A percentile compares a stretch with the other conserved stretches of the same genome.
Conservation (phyloP, 2,888 invertebrate genomes). For the Caenorhabditis becei region DNA sequence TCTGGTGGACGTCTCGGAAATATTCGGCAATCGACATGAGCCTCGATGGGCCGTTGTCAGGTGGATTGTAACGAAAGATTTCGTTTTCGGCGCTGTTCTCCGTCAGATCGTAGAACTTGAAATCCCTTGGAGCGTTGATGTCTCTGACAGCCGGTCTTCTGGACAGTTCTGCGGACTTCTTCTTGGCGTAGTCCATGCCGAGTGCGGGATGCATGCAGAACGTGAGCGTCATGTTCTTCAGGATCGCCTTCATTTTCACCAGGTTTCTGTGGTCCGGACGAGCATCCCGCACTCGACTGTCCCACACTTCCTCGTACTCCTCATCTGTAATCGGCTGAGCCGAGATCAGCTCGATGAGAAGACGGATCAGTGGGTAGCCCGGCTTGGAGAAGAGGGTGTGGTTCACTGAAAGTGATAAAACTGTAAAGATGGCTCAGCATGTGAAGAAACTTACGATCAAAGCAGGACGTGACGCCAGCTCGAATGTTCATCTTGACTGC, state of each 20-base stretch:
- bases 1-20: neutral
- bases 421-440: too few relatives aligned
- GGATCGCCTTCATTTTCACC: neutral
- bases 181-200: neutral
- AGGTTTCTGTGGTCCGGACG: neutral
- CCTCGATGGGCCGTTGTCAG: too few relatives aligned
- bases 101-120: conserved; percentile 10
- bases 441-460: too few relatives aligned
- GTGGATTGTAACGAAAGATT: too few relatives aligned
- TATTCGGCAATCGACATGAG: conserved; percentile 1
- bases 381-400: conserved; percentile 27
- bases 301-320: conserved; percentile 9
- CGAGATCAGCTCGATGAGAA: conserved; percentile 15
- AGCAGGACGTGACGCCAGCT: conserved; percentile 34
- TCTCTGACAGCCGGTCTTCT: neutral
- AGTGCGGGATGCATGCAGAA: neutral
- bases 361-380: conserved; percentile 25
- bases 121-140: neutral
- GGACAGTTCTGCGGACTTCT: neutral
- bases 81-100: neutral
- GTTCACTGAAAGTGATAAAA: too few relatives aligned
- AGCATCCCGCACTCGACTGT: neutral
- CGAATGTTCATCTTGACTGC: conserved; percentile 16
- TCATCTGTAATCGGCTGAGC: neutral
- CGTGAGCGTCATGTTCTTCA: neutral